Percentiles rank a stretch among this genome's conserved stretches.
Conservation (phyloP, 2,888 invertebrate species). For the Physocephala rufipes region DNA sequence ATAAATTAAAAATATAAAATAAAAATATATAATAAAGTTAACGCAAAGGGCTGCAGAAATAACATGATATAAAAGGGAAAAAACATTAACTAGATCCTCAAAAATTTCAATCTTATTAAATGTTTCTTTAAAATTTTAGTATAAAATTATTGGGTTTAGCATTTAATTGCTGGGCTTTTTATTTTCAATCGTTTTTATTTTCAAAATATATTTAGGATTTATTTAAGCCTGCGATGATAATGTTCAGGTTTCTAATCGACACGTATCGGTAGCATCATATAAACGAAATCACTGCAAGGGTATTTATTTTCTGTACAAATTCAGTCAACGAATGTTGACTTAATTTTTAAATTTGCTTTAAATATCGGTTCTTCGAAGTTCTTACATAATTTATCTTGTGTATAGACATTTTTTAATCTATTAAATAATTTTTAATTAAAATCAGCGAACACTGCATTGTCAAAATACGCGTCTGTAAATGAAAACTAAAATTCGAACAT, state of each 20-base stretch:
- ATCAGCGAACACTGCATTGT: slow-evolving; percentile 14
- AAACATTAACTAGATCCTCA: too few species aligned
- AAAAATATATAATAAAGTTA: too few species aligned
- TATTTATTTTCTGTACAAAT: not conserved
- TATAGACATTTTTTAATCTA: slow-evolving; percentile 36
- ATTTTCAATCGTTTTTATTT: too few species aligned
- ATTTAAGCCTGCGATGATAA: too few species aligned
- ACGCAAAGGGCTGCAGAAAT: too few species aligned
- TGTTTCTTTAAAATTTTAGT: not conserved
- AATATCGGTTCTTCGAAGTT: slow-evolving; percentile 13
- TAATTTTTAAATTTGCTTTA: slow-evolving; percentile 12
- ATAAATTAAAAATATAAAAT: not conserved
- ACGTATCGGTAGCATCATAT: too few species aligned
- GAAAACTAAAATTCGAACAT: slow-evolving; percentile 18
- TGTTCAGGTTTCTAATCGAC: not conserved
- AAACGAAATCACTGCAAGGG: too few species aligned
- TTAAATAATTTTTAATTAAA: slow-evolving; percentile 13
- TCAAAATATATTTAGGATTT: too few species aligned
- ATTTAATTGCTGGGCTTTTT: too few species aligned
- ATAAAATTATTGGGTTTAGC: too few species aligned
- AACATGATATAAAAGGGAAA: too few species aligned
- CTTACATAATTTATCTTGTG: slow-evolving; percentile 41
- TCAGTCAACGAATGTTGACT: not conserved
- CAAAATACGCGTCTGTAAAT: slow-evolving; percentile 2
- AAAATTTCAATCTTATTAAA: not conserved